Evolutionary conservation across 35 echinoderm and acorn worm genomes (phyloP), one percentile per base, ranked within the genome.

Genomic region (Lytechinus pictus): DNA sequence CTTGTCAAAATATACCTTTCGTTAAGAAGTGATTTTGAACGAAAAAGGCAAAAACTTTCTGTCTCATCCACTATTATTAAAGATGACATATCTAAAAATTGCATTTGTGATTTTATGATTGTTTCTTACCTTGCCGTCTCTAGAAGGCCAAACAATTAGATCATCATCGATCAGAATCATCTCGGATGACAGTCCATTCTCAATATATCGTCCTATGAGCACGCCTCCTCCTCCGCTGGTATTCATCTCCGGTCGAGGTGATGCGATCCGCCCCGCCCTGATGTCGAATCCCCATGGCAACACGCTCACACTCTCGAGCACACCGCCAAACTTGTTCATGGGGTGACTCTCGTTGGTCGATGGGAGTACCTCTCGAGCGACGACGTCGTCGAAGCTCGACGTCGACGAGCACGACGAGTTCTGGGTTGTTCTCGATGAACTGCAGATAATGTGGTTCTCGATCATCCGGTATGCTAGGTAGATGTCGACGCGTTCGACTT

Each of bases 281-380:
- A 79, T 79, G 66, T 79, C 66, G 14, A n/a, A 79, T 79, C 66
- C 66, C 66, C 66, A 79, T 79, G 66, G 66, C 66, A 79, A 79
- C 66, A 5, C 19, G 19, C 66, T 79, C 66, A n/a, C n/a, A 4
- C 66, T 79, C 66, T 3, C 21, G 66, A 79, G 21, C 66, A 24
- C 19, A 19, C 66, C 66, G 19, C 66, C 21, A 79, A 79, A 79
- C 21, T 24, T 79, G 66, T 79, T 79, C 16, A 79, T 79, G 2
- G 66, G 14, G 3, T 79, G 66, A 24, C 16, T n/a, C 21, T 24
- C 66, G 66, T 79, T 79, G 12, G 66, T 79, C 14, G 66, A 79
- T 24, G 66, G 66, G 66, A 79, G 66, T 5, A 79, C 2, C 66
- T 79, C 66, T n/a, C 66, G 66, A 16, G 66, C 8, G 19, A 79